Base-by-base conservation (phyloP, 2,113 vertebrate species). In the Macquaria australasica region DNA sequence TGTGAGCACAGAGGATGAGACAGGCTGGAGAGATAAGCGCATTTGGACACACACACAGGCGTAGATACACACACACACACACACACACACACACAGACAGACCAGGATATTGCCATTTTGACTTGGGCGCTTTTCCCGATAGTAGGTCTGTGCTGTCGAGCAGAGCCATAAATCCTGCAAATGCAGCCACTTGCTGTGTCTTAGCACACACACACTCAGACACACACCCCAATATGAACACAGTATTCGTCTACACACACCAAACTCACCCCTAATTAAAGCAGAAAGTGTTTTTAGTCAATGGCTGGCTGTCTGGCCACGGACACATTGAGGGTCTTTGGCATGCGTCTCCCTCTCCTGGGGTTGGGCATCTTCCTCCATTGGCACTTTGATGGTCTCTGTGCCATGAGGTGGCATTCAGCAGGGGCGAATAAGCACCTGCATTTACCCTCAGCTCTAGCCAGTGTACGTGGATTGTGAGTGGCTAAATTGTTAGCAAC, bases 351-450 rank as follows among this genome's bases (percentile, higher is more conserved):
- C 58, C 80, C 71, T 87, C 81, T 81, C 62, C 34, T 18, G 48
- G 34, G 63, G 34, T n/a, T 89, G 93, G 94, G 74, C 89, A 89
- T 95, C 94, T 94, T 80, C 48, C 71, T 70, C 14, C 78, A 58
- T 87, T 92, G 92, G 87, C 93, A 92, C 87, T 85, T 94, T 91
- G 85, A 94, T 91, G 85, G 93, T 51, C 20, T 50, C 73, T 53
- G 39, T 72, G 45, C 34, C 59, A 43, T 51, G 28, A 68, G 14
- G 56, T 68, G 62, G n/a, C 6, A 1, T 58, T 66, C 28, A 51
- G n/a, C 31, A 43, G 68, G 56, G 37, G 21, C 10, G 2, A 72
- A 78, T 4, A 6, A n/a, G 4, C 66, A 43, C 78, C 58, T 77
- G 28, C 39, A 48, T 21, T 4, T 28, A 3, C 15, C 77, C 56